Evolutionary conservation across 2,797 vertebrate genomes (phyloP).

Genomic region (Coregonus sp.): DNA sequence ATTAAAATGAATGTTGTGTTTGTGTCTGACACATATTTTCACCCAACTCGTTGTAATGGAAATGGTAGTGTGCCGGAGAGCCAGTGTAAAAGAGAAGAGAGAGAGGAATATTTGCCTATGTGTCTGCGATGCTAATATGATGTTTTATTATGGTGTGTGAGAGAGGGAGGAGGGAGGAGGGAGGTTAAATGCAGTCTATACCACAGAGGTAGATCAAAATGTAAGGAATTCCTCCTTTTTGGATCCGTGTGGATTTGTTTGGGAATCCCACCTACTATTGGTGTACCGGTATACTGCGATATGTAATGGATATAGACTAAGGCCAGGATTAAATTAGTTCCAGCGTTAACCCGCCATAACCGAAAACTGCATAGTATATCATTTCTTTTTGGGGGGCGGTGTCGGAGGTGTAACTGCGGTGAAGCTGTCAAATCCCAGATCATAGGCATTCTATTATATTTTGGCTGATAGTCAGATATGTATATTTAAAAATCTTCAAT

Average conservation of each 20-base stretch:
- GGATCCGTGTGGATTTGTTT: neutral
- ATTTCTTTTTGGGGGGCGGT: too few relatives aligned
- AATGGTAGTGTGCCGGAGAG: slow-evolving; percentile 48
- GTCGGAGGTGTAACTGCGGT: too few relatives aligned
- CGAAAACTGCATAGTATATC: too few relatives aligned
- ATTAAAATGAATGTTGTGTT: slow-evolving; percentile 77
- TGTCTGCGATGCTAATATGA: slow-evolving; percentile 67
- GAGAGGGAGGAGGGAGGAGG: slow-evolving; percentile 13
- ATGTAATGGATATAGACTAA: too few relatives aligned
- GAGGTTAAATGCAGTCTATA: neutral
- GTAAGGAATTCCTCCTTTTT: neutral
- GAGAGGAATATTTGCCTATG: slow-evolving; percentile 39
- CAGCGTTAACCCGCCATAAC: too few relatives aligned
- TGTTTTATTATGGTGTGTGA: slow-evolving; percentile 60
- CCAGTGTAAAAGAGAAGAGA: neutral
- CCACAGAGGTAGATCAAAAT: neutral
- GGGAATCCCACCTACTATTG: neutral
- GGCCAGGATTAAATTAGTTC: too few relatives aligned
- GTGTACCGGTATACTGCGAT: too few relatives aligned
- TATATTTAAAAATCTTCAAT: too few relatives aligned
- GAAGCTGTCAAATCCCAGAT: too few relatives aligned
- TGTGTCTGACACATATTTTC: slow-evolving; percentile 69
- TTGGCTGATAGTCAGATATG: too few relatives aligned
- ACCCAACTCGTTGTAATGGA: slow-evolving; percentile 72
- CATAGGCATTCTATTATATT: too few relatives aligned